These are phyloP conservation scores for Balanococcus diminutus DNA, from an alignment of 2,888 invertebrate genomes.

Conservation along the genomic window DNA sequence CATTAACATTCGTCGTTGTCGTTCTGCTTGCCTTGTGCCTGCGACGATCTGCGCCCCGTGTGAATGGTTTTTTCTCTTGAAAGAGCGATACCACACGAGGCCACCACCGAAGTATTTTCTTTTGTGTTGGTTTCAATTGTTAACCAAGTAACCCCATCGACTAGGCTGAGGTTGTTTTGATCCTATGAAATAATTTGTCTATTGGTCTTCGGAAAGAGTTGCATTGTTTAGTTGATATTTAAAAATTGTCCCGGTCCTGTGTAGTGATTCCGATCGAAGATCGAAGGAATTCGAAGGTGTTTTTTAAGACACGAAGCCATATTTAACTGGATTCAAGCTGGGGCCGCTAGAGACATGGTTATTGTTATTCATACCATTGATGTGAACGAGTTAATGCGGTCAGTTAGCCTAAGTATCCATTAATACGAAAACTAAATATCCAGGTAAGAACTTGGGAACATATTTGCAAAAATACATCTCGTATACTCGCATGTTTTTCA, in stretches of 20 bases:
- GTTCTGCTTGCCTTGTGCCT: too few relatives aligned
- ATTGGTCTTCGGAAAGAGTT: constrained; percentile 2
- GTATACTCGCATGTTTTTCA: neutral
- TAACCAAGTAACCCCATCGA: constrained; percentile 20
- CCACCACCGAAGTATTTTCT: constrained; percentile 12
- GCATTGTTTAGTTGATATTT: neutral
- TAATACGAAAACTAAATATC: too few relatives aligned
- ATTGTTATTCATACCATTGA: neutral
- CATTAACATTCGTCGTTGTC: constrained; percentile 8
- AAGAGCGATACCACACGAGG: constrained; percentile 24
- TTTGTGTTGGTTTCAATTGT: neutral
- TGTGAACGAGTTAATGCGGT: neutral
- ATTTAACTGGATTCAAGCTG: neutral
- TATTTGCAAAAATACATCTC: neutral
- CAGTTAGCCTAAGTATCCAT: neutral
- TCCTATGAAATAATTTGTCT: constrained; percentile 21
- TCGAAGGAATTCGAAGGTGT: neutral
- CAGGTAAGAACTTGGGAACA: too few relatives aligned
- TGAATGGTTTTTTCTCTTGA: neutral
- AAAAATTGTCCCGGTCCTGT: neutral
- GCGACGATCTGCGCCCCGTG: neutral
- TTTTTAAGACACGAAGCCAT: neutral
- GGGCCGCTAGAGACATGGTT: neutral
- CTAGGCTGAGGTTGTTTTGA: neutral
- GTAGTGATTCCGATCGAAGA: neutral